phyloP scores from a whole-genome alignment of 2,797 vertebrate genomes.

The Sebastes vulpes region DNA sequence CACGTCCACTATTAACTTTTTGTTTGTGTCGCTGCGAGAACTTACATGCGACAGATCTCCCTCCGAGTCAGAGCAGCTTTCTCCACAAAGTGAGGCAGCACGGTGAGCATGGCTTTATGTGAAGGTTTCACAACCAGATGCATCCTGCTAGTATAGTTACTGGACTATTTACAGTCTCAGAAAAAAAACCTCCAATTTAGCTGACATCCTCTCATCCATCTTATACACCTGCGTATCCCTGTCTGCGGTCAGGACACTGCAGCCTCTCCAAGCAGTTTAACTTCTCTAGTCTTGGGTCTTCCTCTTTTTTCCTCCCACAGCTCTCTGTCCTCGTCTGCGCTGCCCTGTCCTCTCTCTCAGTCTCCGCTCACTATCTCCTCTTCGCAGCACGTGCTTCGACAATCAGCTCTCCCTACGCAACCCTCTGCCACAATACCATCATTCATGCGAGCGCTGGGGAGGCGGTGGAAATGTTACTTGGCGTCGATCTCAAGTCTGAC shows the following conservation, averaged over 20 bases:
- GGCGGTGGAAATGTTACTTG: conserved; percentile 51
- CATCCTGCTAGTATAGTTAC: conserved; percentile 65
- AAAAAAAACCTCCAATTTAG: too few relatives aligned
- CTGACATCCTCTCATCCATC: background rate
- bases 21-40: conserved; percentile 1
- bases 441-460: conserved; percentile 59
- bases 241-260: background rate
- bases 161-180: background rate
- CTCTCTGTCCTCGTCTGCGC: conserved; percentile 3
- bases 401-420: conserved; percentile 42
- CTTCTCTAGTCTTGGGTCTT: conserved; percentile 6
- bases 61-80: conserved; percentile 77
- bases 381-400: conserved; percentile 40
- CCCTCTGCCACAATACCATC: conserved; percentile 65
- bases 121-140: conserved; percentile 77
- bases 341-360: conserved; percentile 2
- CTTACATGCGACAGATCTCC: conserved; percentile 86
- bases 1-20: background rate
- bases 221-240: background rate
- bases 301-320: conserved; percentile 9
- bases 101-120: conserved; percentile 68
- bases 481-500: conserved; percentile 53
- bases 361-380: conserved; percentile 41
- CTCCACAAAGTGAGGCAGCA: conserved; percentile 83
- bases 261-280: background rate